These are phyloP conservation scores for Tadarida brasiliensis DNA, from an alignment of 2,797 vertebrate species.

Conservation along the genomic window DNA sequence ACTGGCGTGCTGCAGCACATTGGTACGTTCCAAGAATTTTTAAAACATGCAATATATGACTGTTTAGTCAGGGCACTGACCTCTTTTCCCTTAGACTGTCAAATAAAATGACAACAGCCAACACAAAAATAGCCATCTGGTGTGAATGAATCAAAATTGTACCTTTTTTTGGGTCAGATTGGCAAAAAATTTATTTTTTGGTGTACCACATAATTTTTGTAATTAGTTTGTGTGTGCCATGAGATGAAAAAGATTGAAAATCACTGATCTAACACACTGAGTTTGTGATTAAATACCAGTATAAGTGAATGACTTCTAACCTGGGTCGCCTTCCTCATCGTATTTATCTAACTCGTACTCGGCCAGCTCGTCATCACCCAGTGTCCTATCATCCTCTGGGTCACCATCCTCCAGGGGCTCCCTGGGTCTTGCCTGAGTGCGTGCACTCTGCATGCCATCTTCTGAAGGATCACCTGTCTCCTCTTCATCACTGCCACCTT, in stretches of 20 bases:
- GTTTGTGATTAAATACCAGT: neutral
- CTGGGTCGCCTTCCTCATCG: constrained; percentile 91
- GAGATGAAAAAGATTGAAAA: neutral
- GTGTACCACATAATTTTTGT: neutral
- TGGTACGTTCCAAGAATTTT: neutral
- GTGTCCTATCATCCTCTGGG: constrained; percentile 76
- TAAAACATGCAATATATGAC: neutral
- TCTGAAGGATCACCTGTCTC: constrained; percentile 75
- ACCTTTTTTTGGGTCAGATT: neutral
- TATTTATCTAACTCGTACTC: constrained; percentile 96
- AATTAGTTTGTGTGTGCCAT: neutral
- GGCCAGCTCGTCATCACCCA: constrained; percentile 92
- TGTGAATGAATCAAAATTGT: neutral
- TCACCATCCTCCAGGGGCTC: constrained; percentile 75
- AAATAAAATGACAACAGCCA: neutral
- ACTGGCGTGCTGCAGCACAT: neutral
- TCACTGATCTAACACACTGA: neutral
- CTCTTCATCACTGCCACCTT: constrained; percentile 89
- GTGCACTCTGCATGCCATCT: neutral
- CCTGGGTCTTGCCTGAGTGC: constrained; percentile 68
- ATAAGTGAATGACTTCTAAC: constrained; percentile 80
- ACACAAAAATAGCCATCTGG: neutral
- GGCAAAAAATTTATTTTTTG: neutral
- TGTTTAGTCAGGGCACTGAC: neutral
- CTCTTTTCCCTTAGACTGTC: neutral